These are phyloP conservation scores for Apamea crenata DNA, from an alignment of 2,888 invertebrate species.

Conservation along the genomic window DNA sequence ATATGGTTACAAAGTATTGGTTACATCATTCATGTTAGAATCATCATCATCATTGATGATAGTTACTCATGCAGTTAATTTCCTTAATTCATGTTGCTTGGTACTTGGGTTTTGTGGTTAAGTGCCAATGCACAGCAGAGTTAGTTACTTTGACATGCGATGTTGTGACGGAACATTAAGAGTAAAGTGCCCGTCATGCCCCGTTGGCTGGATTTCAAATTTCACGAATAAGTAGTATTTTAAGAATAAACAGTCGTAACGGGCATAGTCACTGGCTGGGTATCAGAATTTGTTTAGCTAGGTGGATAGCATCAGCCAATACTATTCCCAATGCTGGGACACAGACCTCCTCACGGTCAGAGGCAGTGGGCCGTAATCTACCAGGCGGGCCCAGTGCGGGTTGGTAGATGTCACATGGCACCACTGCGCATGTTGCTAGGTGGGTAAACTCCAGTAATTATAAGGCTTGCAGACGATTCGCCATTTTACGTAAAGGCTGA, in stretches of 20 bases:
- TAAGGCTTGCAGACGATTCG: background rate
- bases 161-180: background rate
- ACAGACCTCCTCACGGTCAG: too few relatives aligned
- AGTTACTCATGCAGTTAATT: conserved; percentile 29
- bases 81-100: conserved; percentile 13
- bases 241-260: background rate
- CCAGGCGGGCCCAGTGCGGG: too few relatives aligned
- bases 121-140: background rate
- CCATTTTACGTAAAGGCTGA: background rate
- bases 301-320: too few relatives aligned
- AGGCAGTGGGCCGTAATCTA: too few relatives aligned
- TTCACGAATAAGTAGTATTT: background rate
- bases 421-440: too few relatives aligned
- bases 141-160: background rate
- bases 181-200: background rate
- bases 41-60: too few relatives aligned
- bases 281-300: background rate
- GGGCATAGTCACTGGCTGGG: background rate
- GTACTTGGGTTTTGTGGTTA: background rate
- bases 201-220: background rate
- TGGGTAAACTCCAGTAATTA: background rate
- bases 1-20: too few relatives aligned
- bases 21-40: too few relatives aligned
- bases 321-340: too few relatives aligned
- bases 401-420: too few relatives aligned